These are phyloP conservation scores for Laodelphax striatellus DNA, from an alignment of 1,140 invertebrate genomes.

Conservation along the genomic window DNA sequence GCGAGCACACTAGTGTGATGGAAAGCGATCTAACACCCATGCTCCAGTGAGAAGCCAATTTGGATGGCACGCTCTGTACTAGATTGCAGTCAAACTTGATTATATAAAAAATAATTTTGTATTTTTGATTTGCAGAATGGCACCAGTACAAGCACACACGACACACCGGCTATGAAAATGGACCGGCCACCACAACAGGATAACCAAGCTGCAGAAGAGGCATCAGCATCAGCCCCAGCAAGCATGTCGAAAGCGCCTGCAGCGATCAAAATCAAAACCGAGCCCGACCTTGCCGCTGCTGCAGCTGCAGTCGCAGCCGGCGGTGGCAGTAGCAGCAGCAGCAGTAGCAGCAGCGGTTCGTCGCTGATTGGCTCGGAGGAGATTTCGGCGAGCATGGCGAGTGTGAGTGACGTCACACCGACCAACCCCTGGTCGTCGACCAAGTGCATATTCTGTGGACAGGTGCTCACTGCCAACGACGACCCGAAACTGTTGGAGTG, in stretches of 20 bases:
- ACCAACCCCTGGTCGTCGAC: conserved; percentile 22
- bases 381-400: conserved; percentile 2
- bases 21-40: too few species aligned
- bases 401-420: conserved; percentile 5
- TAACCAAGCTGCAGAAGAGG: too few species aligned
- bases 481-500: conserved; percentile 73
- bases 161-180: too few species aligned
- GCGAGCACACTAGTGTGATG: too few species aligned
- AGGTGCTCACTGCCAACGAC: conserved; percentile 43
- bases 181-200: too few species aligned
- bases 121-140: too few species aligned
- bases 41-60: too few species aligned
- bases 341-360: background rate
- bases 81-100: too few species aligned
- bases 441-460: conserved; percentile 59
- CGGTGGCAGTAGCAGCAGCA: background rate
- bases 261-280: background rate
- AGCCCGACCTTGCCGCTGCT: background rate
- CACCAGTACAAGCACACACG: too few species aligned
- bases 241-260: background rate
- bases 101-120: too few species aligned
- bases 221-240: too few species aligned
- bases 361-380: conserved; percentile 2
- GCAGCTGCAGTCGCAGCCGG: background rate
- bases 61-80: too few species aligned